Percentiles rank a stretch among this genome's conserved stretches.
These are phyloP conservation scores for Mus musculus DNA, from an alignment of 2,113 vertebrate species.

Conservation along the genomic window GRCm39 chr1:21941501-21942000, in stretches of 20 bases:
- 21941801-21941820: neutral
- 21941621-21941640: constrained; percentile 22
- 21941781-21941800: constrained; percentile 23
- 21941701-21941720: neutral
- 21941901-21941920: neutral
- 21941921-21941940: neutral
- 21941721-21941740: neutral
- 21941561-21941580: constrained; percentile 24
- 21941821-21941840: neutral
- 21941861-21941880: neutral
- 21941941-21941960: neutral
- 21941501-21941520: neutral
- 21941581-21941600: neutral
- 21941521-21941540: neutral
- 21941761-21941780: neutral
- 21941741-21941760: neutral
- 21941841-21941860: constrained; percentile 20
- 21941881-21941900: neutral
- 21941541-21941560: neutral
- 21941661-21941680: neutral
- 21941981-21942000: constrained; percentile 10
- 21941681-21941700: neutral
- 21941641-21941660: neutral
- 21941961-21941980: neutral
- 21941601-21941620: neutral